These are phyloP conservation scores for Tapirus indicus DNA, from an alignment of 2,797 vertebrate species.

Conservation along the genomic window DNA sequence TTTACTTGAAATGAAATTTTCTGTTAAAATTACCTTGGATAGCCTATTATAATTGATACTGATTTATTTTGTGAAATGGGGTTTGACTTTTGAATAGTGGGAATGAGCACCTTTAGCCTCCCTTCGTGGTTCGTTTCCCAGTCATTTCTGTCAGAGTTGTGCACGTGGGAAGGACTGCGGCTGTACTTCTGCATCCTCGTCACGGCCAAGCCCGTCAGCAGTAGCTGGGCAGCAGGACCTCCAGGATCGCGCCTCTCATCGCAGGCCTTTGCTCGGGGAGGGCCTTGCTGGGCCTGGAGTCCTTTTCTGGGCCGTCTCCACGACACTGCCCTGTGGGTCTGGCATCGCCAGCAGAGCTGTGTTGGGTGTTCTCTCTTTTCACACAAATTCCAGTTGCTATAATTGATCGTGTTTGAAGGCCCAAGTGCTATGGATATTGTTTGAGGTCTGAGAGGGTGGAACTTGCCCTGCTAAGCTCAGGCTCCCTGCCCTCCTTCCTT, in stretches of 20 bases:
- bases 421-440: background rate
- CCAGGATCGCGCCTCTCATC: background rate
- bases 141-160: background rate
- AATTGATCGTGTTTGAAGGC: background rate
- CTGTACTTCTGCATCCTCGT: rapidly evolving
- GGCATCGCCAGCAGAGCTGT: background rate
- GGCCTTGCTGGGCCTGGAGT: background rate
- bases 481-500: no score
- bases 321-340: no score
- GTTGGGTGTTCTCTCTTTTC: no score
- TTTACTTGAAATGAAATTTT: slow-evolving; percentile 3
- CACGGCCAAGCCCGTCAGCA: rapidly evolving
- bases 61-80: background rate
- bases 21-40: background rate
- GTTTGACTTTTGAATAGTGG: background rate
- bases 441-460: background rate
- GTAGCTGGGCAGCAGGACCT: rapidly evolving
- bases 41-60: background rate
- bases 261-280: background rate
- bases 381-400: background rate
- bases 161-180: no score
- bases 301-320: no score
- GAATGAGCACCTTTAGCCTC: slow-evolving; percentile 54
- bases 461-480: no score
- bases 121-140: rapidly evolving